phyloP scores from a whole-genome alignment of 2,113 vertebrate genomes.

The Clarias gariepinus region DNA sequence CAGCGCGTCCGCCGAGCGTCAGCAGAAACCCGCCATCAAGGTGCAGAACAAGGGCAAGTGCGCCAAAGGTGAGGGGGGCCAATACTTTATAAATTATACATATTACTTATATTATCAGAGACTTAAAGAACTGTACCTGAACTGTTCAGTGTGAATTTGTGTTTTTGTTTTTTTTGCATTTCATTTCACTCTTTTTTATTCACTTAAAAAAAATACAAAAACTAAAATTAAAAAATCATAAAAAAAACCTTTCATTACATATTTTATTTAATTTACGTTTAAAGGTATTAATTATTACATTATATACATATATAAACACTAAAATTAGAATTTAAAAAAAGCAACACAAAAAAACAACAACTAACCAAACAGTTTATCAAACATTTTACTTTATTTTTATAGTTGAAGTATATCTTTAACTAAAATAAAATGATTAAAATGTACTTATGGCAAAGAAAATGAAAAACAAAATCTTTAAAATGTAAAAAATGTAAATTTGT shows the following conservation, averaged over 20 bases:
- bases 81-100: not conserved
- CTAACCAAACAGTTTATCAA: too few species aligned
- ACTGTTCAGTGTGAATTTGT: not conserved
- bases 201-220: not conserved
- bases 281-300: too few species aligned
- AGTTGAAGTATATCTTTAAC: not conserved
- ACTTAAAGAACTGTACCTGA: too few species aligned
- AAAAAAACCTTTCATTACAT: too few species aligned
- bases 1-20: slow-evolving; percentile 71
- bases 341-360: too few species aligned
- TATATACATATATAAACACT: too few species aligned
- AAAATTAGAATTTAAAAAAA: too few species aligned
- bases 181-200: not conserved
- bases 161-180: not conserved
- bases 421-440: not conserved
- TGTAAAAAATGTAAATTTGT: not conserved
- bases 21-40: slow-evolving; percentile 67
- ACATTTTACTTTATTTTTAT: too few species aligned
- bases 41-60: slow-evolving; percentile 86
- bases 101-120: too few species aligned
- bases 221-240: too few species aligned
- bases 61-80: slow-evolving; percentile 76
- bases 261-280: too few species aligned
- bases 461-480: not conserved
- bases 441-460: not conserved